Conservation (phyloP, 2,113 vertebrate species). For the Xyliphius kryptos region DNA sequence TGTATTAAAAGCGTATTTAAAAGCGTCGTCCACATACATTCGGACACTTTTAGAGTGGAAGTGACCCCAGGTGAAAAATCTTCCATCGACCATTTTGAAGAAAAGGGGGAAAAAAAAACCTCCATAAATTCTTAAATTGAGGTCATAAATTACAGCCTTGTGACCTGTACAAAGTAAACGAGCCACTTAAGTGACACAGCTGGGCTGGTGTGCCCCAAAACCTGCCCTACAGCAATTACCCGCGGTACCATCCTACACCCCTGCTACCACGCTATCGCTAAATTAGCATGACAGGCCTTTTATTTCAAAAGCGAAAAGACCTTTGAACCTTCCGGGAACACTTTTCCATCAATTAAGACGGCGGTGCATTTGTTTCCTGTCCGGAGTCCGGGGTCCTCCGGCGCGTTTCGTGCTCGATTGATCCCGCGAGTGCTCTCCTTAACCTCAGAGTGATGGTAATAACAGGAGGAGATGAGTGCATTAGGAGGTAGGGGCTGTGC, state of each 20-base stretch:
- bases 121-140: constrained; percentile 32
- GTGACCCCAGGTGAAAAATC: no score
- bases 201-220: constrained; percentile 35
- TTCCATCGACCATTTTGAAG: no score
- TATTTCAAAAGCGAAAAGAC: constrained; percentile 32
- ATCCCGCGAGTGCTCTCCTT: constrained; percentile 40
- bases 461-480: constrained; percentile 41
- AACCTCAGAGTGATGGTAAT: constrained; percentile 44
- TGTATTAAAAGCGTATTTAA: no score
- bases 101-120: neutral
- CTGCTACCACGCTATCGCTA: constrained; percentile 39
- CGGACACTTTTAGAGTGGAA: no score
- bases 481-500: constrained; percentile 33
- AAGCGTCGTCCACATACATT: no score
- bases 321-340: constrained; percentile 46
- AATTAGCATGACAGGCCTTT: constrained; percentile 47
- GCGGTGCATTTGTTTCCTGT: constrained; percentile 40
- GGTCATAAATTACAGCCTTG: constrained; percentile 39
- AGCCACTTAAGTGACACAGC: constrained; percentile 39
- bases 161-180: constrained; percentile 43
- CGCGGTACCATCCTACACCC: constrained; percentile 35
- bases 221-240: constrained; percentile 47
- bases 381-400: constrained; percentile 36
- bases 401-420: constrained; percentile 36
- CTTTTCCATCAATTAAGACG: constrained; percentile 49